Percentiles rank a stretch among this genome's conserved stretches.
Evolutionary conservation across 2,888 invertebrate genomes (phyloP).

Genomic region (Zele albiditarsus): DNA sequence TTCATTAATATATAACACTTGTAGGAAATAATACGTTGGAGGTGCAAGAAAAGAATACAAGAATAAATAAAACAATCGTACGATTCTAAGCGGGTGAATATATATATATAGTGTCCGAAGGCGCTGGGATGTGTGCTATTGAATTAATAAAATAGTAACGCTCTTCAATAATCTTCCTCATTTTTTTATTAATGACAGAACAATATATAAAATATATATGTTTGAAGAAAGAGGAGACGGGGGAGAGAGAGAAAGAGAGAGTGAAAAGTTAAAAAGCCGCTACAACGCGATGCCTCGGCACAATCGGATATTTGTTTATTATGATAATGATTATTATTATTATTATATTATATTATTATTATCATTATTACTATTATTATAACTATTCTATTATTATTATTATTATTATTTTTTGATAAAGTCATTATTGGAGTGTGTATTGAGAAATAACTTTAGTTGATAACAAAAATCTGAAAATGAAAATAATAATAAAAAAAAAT

Average conservation of each 20-base stretch:
- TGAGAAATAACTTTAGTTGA: not conserved
- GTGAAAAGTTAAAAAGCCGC: not conserved
- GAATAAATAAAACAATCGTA: slow-evolving; percentile 49
- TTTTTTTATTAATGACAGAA: not conserved
- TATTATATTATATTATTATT: slow-evolving; percentile 15
- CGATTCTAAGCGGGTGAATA: slow-evolving; percentile 41
- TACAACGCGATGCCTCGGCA: slow-evolving; percentile 12
- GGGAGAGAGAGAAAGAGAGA: not conserved
- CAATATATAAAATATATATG: slow-evolving; percentile 21
- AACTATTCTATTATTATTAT: slow-evolving; percentile 18
- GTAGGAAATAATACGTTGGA: slow-evolving; percentile 43
- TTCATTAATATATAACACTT: slow-evolving; percentile 67
- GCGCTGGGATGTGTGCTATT: slow-evolving; percentile 9
- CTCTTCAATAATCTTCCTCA: slow-evolving; percentile 15
- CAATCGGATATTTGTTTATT: slow-evolving; percentile 17
- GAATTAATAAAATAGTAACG: not conserved
- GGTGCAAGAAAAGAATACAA: slow-evolving; percentile 13
- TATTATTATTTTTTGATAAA: slow-evolving; percentile 47
- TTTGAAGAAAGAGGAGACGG: not conserved
- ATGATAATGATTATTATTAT: not conserved
- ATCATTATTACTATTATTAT: slow-evolving; percentile 1
- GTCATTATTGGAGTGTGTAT: slow-evolving; percentile 30
- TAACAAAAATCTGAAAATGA: not conserved
- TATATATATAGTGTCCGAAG: not conserved
- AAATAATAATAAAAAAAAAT: not conserved